Conservation (phyloP, 1,140 invertebrate species). For the Anadara kagoshimensis region DNA sequence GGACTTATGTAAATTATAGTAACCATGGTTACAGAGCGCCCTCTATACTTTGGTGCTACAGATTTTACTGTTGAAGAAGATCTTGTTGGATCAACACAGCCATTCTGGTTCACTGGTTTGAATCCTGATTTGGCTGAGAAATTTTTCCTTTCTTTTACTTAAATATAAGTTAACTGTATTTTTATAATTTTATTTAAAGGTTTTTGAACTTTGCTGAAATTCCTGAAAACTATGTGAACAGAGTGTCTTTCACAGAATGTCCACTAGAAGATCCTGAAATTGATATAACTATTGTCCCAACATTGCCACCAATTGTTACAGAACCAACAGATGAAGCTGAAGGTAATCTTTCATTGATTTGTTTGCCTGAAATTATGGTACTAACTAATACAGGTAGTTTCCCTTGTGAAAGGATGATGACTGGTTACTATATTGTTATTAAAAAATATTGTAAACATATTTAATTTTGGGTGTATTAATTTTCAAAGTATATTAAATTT, state of each 20-base stretch:
- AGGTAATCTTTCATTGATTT: background rate
- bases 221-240: constrained; percentile 77
- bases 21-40: constrained; percentile 62
- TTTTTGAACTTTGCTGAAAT: constrained; percentile 87
- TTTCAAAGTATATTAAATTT: too few species aligned
- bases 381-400: too few species aligned
- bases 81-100: constrained; percentile 64
- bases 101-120: too few species aligned
- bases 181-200: constrained; percentile 43
- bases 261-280: constrained; percentile 62
- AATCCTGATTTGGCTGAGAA: too few species aligned
- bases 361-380: too few species aligned
- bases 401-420: too few species aligned
- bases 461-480: too few species aligned
- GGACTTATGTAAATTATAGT: background rate
- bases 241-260: constrained; percentile 83
- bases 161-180: background rate
- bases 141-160: too few species aligned
- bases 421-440: too few species aligned
- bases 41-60: constrained; percentile 91
- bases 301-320: constrained; percentile 9
- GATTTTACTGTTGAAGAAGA: constrained; percentile 74
- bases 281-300: background rate
- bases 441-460: too few species aligned
- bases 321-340: background rate